Conservation (phyloP, 2,888 invertebrate species). For the Rhimphoctona megacephalus region DNA sequence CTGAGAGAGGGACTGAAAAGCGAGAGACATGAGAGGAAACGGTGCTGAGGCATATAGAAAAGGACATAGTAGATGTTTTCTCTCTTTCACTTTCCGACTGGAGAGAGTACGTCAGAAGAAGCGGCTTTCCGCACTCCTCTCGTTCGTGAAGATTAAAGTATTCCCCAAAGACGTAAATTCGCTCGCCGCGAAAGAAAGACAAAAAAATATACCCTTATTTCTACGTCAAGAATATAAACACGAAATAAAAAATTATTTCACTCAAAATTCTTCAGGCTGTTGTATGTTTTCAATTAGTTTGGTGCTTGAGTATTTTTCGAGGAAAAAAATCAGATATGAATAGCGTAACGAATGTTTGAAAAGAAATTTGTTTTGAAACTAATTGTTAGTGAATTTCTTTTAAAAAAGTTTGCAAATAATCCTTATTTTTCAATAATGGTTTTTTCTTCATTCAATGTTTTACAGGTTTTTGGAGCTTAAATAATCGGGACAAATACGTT, state of each 20-base stretch:
- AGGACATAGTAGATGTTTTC: constrained; percentile 36
- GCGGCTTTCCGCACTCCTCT: constrained; percentile 55
- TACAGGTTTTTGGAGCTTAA: no score
- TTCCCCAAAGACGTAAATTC: constrained; percentile 64
- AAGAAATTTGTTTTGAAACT: neutral
- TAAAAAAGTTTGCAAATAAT: neutral
- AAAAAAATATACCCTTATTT: neutral
- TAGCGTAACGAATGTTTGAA: neutral
- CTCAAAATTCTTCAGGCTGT: neutral
- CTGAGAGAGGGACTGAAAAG: constrained; percentile 44
- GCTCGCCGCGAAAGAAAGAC: constrained; percentile 25
- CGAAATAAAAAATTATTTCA: constrained; percentile 14
- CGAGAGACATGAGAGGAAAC: constrained; percentile 11
- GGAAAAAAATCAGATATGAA: neutral
- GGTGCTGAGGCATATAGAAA: constrained; percentile 23
- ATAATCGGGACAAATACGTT: neutral
- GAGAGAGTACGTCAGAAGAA: constrained; percentile 42
- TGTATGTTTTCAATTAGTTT: constrained; percentile 6
- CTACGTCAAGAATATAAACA: constrained; percentile 14
- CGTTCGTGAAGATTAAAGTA: constrained; percentile 66
- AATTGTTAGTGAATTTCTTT: neutral
- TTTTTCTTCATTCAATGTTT: no score
- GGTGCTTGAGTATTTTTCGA: neutral
- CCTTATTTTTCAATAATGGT: neutral
- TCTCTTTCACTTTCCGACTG: constrained; percentile 49